Evolutionary conservation across 2,113 vertebrate species (phyloP), one percentile per base, ranked within the genome.

Genomic region (Chionomys nivalis): DNA sequence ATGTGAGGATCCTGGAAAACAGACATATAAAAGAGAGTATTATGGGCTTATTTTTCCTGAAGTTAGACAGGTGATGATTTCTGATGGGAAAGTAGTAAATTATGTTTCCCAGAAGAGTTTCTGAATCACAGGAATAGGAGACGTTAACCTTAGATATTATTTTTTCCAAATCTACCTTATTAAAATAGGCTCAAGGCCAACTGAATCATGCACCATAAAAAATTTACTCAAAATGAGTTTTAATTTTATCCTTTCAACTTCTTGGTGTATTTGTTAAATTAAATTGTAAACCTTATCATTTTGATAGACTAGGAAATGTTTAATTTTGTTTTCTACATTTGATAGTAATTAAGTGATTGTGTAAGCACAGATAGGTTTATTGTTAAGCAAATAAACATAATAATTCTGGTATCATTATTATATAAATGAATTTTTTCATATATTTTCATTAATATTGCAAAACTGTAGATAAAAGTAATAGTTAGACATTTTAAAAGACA

Each of bases 281-380:
- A 82, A 95, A n/a, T 83, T n/a, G 11, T 70, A 89, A 96, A 4
- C 7, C 3, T 47, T 36, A 83, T 47, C 8, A 14, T 85, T 82
- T 90, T 77, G 91, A 87, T 86, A 28, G 78, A 79, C 63, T 79
- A 89, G 19, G 2, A 78, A 82, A 87, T n/a, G 77, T 23, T 85
- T 93, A 52, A 23, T 58, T 86, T 66, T 88, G 0, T 87, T 39
- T 82, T 12, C 2, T 63, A 73, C 0, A 16, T 94, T 93, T 86
- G 42, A 1, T n/a, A 61, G 14, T 24, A 78, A 87, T 66, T 9
- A 86, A 21, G 77, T 93, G 8, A 7, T 13, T 73, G 88, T 49
- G 31, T 2, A 7, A 89, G 90, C 63, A 14, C 4, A 36, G 31
- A 2, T 44, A 72, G 8, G 77, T 87, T 91, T 94, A 65, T 68